Evolutionary conservation across 2,113 vertebrate genomes (phyloP), one percentile per base, ranked within the genome.

Genomic region (Carassius carassius): DNA sequence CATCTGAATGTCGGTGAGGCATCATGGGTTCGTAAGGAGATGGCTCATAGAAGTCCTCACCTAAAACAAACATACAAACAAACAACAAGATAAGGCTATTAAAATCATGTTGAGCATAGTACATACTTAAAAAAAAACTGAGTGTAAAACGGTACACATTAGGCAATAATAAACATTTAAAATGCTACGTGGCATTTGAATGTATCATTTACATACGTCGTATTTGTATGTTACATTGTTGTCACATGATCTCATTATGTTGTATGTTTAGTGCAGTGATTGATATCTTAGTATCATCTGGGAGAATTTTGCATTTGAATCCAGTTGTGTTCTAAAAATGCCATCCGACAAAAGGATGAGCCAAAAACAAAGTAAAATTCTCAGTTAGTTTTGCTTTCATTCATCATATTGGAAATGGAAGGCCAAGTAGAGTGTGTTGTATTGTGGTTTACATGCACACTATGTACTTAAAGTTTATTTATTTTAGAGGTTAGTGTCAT

Each of bases 21-120:
- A 94, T 95, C 77, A 95, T 94, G 0, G 97, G 97, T 91, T 99
- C 98, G 0, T 99, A 99, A 0, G 98, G 97, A 4, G 98, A 99
- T 16, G 95, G 95, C 88, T 99, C 97, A 0, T 99, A 97, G 91
- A 97, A 96, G 73, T 98, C 96, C 88, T 96, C 97, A 85, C 95
- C 98, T 99, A 88, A 56, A 92, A 93, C 85, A 87, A 51, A 16
- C 16, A 54, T 4, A 54, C 41, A 9, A 51, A 16, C 16, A 54
- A 14, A 54, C 41, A 9, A 85, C 32, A 35, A 12, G 54, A 62
- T 67, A 5, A 37, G 12, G 63, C 7, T 9, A 47, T 76, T 72
- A 83, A 56, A 58, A 54, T 62, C 21, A 65, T 17, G 23, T 69
- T 19, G 4, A 69, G 65, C 14, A 35, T 32, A 35, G 29, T 67